Evolutionary conservation across 2,113 vertebrate species (phyloP).

Genomic region (Hirundichthys speculiger): DNA sequence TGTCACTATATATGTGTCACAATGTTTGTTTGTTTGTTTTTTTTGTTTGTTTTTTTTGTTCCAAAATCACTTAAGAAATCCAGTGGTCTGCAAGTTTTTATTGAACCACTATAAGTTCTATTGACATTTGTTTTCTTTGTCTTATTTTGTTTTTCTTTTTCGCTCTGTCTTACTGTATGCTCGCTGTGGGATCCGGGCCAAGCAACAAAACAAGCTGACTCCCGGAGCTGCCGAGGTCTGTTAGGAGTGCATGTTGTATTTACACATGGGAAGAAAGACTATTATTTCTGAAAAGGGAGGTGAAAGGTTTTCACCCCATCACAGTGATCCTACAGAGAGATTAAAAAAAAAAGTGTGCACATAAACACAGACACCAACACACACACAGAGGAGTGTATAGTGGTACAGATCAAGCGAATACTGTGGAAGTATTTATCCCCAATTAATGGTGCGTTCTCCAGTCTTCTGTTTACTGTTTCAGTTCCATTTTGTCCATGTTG

Average conservation of each 20-base stretch:
- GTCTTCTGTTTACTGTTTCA: constrained; percentile 16
- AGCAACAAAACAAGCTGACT: constrained; percentile 28
- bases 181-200: constrained; percentile 14
- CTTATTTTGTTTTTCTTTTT: constrained; percentile 5
- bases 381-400: too few species aligned
- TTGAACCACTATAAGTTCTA: too few species aligned
- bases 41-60: too few species aligned
- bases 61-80: too few species aligned
- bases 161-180: constrained; percentile 17
- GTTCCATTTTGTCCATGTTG: neutral
- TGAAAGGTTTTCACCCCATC: neutral
- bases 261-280: constrained; percentile 40
- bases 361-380: neutral
- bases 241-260: constrained; percentile 68
- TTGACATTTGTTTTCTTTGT: neutral
- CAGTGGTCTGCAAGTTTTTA: too few species aligned
- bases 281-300: neutral
- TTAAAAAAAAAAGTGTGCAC: neutral
- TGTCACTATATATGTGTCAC: too few species aligned
- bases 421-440: too few species aligned
- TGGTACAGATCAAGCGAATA: too few species aligned
- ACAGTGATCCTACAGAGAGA: neutral
- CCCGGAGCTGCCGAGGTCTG: constrained; percentile 50
- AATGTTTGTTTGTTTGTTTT: too few species aligned
- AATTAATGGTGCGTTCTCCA: neutral